Conservation (phyloP, 2,113 vertebrate species). For the Syngnathus floridae region DNA sequence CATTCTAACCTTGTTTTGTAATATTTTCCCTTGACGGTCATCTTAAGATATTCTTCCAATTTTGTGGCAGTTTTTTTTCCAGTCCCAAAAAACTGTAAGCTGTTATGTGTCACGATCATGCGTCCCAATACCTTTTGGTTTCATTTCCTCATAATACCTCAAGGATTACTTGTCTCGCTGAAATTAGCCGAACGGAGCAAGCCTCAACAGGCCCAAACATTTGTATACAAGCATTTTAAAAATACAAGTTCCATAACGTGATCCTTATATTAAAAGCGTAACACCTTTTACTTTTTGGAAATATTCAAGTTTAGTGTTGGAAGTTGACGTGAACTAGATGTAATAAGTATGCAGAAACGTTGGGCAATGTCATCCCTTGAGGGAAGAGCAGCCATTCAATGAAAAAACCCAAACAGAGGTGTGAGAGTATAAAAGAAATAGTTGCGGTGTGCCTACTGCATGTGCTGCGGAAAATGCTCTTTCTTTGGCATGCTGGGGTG, state of each 20-base stretch:
- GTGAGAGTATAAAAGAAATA: conserved; percentile 10
- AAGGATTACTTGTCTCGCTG: not conserved
- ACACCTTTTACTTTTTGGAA: not conserved
- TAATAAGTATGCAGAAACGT: conserved; percentile 15
- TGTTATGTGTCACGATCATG: not conserved
- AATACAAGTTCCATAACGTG: not conserved
- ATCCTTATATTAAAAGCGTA: not conserved
- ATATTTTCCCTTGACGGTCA: not conserved
- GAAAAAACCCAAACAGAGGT: not conserved
- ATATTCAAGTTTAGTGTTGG: not conserved
- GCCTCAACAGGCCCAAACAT: no score
- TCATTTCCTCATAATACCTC: not conserved
- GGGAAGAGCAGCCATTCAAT: conserved; percentile 4
- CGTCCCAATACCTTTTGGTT: not conserved
- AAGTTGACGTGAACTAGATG: not conserved
- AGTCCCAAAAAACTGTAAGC: not conserved
- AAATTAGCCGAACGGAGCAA: not conserved
- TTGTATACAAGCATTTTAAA: not conserved
- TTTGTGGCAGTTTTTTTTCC: not conserved
- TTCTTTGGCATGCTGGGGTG: conserved; percentile 60
- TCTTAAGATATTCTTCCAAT: not conserved
- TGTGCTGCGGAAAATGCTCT: conserved; percentile 39
- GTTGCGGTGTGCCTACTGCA: conserved; percentile 21
- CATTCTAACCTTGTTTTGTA: not conserved
- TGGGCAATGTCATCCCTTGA: conserved; percentile 12